A percentile compares a stretch with the other conserved stretches of the same genome.
Conservation (phyloP, 2,113 vertebrate species). For the Pseudorectes ferrugineus region DNA sequence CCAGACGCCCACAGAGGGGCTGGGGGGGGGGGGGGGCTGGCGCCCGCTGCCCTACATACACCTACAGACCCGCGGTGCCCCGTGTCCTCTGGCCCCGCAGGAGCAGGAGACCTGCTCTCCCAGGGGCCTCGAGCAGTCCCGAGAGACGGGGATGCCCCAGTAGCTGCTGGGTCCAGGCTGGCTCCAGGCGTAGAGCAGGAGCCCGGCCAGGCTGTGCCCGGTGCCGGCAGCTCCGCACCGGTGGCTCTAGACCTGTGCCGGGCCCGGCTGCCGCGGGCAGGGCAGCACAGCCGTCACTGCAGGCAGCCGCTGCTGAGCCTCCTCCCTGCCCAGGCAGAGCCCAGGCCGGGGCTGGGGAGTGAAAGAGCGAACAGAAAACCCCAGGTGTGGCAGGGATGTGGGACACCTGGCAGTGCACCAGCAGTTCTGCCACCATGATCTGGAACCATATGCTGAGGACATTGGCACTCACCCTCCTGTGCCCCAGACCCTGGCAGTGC, state of each 20-base stretch:
- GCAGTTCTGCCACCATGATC: not conserved
- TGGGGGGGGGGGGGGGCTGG: not conserved
- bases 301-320: fast-evolving
- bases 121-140: too few species aligned
- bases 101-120: not conserved
- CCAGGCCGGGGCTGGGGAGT: fast-evolving
- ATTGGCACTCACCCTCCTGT: fast-evolving
- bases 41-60: not conserved
- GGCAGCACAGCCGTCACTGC: not conserved
- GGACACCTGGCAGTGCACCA: fast-evolving
- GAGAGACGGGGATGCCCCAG: fast-evolving
- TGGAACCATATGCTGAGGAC: fast-evolving
- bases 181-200: not conserved
- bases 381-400: not conserved
- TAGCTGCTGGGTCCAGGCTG: not conserved
- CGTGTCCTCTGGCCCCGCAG: not conserved
- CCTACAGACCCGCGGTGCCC: fast-evolving
- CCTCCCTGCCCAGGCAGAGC: not conserved
- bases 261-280: not conserved
- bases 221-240: fast-evolving
- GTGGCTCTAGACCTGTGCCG: not conserved
- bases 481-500: not conserved
- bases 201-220: not conserved
- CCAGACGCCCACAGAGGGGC: not conserved
- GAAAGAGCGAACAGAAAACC: slow-evolving; percentile 34